Evolutionary conservation across 2,113 vertebrate species (phyloP).

Genomic region (Merops nubicus): DNA sequence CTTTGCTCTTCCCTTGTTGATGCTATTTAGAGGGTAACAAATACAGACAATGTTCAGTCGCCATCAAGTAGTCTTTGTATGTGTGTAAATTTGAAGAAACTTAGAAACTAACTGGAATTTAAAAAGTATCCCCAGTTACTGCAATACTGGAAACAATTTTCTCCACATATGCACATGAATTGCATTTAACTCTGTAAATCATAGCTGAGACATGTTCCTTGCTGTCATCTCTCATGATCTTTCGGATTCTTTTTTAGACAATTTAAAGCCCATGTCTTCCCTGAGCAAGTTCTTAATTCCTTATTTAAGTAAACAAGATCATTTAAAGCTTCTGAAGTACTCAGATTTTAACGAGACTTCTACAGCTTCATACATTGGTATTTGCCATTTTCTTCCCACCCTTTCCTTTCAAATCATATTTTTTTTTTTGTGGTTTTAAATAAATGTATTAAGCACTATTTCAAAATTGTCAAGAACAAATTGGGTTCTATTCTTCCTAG

Average conservation of each 20-base stretch:
- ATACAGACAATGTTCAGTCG: background rate
- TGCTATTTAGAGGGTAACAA: background rate
- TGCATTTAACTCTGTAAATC: background rate
- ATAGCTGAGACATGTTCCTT: background rate
- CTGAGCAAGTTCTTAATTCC: background rate
- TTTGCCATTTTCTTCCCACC: background rate
- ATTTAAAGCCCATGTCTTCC: background rate
- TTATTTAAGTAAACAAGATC: background rate
- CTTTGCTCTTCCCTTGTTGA: background rate
- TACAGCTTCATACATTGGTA: background rate
- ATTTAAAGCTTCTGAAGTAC: background rate
- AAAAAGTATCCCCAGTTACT: background rate
- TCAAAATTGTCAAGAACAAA: background rate
- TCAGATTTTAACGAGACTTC: background rate
- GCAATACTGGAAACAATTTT: background rate
- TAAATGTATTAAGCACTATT: background rate
- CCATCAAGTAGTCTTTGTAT: background rate
- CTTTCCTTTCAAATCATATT: background rate
- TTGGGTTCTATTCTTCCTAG: background rate
- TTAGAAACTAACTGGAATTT: background rate
- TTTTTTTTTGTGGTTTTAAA: background rate
- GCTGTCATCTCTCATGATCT: background rate
- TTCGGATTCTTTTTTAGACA: background rate
- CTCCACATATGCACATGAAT: background rate
- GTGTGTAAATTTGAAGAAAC: background rate